Base-by-base conservation (phyloP, 1,140 invertebrate species). In the Heliothis subflexa region DNA sequence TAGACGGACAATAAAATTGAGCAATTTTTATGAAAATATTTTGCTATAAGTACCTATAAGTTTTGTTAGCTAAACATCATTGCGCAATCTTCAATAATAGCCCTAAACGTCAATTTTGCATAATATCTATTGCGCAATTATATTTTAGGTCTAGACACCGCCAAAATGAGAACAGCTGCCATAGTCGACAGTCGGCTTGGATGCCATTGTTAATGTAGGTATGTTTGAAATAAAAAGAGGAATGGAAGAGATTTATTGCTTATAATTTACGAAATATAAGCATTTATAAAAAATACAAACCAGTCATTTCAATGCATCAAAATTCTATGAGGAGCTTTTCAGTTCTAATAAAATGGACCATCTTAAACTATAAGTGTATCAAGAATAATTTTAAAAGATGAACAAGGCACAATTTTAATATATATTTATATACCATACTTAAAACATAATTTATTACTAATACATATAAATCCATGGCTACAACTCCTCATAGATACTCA, bases 171-270 rank as follows among this genome's bases (percentile, higher is more conserved):
- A 25, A 25, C 21, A 25, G 21, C 21, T 25, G 21, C 21, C 21
- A 25, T 25, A 2, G 21, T 2, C 21, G 21, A 25, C 21, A 25
- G 21, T 25, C 21, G 2, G 21, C 21, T 25, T 25, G 21, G 21
- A 25, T 25, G 21, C 21, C 21, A 25, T 25, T 25, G 2, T 25
- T 25, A 25, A 25, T 5, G 33, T 40, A 9, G 5, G 5, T 40
- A 40, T 7, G 33, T 9, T 59, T 16, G 40, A 59, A 45, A 59
- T 72, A 78, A 50, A 25, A 81, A 68, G 50, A 80, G 79, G 52
- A 83, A 79, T 83, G 83, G 78, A 87, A 87, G 86, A 87, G 71
- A 74, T 92, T 90, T 91, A 91, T 92, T 91, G 86, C 86, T 89
- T 89, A 87, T 47, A 16, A 12, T 74, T 74, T 28, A 74, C 40